A percentile compares a stretch with the other conserved stretches of the same genome.
Conservation (phyloP, 2,797 vertebrate genomes). For the Phrynocephalus guinanensis region DNA sequence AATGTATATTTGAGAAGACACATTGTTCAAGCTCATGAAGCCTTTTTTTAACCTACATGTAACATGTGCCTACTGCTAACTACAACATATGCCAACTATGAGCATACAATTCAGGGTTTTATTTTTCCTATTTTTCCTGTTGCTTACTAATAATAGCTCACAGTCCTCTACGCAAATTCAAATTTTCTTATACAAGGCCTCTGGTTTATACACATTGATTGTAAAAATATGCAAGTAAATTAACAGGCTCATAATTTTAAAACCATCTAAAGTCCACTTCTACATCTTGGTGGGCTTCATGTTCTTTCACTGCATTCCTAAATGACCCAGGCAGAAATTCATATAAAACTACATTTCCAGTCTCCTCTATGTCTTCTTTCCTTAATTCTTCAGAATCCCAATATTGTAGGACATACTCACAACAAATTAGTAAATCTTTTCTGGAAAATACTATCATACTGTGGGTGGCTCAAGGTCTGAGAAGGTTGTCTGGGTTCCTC, state of each 20-base stretch:
- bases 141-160: neutral
- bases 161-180: neutral
- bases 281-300: neutral
- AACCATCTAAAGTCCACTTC: neutral
- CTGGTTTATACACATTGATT: neutral
- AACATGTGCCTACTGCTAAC: neutral
- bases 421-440: too few relatives aligned
- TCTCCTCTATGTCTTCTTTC: too few relatives aligned
- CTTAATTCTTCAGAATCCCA: too few relatives aligned
- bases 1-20: neutral
- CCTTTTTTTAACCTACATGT: neutral
- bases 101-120: neutral
- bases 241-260: neutral
- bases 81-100: neutral
- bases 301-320: neutral
- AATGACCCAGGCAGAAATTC: neutral
- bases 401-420: too few relatives aligned
- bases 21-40: neutral
- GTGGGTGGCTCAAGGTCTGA: too few relatives aligned
- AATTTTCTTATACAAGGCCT: neutral
- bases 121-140: neutral
- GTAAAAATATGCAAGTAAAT: neutral
- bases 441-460: too few relatives aligned
- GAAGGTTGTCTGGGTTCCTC: too few relatives aligned
- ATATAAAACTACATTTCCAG: too few relatives aligned